phyloP scores from a whole-genome alignment of 2,888 invertebrate species.

The Loripinus fragilis region DNA sequence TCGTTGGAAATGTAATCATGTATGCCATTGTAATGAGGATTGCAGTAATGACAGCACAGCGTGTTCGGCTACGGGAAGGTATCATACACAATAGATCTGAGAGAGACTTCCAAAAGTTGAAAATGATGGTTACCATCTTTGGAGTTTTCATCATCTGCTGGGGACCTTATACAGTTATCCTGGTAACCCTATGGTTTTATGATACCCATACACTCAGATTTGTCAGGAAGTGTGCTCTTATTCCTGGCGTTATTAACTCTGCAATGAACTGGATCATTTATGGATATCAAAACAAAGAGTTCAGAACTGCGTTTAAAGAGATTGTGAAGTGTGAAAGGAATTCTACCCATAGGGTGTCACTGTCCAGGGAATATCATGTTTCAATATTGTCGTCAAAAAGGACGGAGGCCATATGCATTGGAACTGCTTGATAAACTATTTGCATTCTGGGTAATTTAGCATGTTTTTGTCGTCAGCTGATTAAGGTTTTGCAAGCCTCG shows the following conservation, averaged over 20 bases:
- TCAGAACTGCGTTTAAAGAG: constrained; percentile 32
- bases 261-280: constrained; percentile 41
- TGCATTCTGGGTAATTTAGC: no score
- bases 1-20: constrained; percentile 25
- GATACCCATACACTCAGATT: constrained; percentile 33
- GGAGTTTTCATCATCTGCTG: constrained; percentile 45
- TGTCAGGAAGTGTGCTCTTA: constrained; percentile 23
- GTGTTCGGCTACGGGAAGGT: neutral
- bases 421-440: no score
- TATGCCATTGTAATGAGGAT: constrained; percentile 43
- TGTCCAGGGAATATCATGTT: neutral
- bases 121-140: constrained; percentile 47
- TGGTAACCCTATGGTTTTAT: constrained; percentile 28
- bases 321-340: constrained; percentile 1
- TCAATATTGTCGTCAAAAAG: neutral
- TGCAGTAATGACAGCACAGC: constrained; percentile 25
- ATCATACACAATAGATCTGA: constrained; percentile 16
- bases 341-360: neutral
- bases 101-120: constrained; percentile 35
- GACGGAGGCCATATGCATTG: no score
- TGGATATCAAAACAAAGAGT: constrained; percentile 37
- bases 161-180: constrained; percentile 32
- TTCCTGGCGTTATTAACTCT: constrained; percentile 37
- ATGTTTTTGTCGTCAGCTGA: no score
- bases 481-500: no score